Conservation (phyloP, 2,797 vertebrate genomes). For the Pachyuromys duprasi region DNA sequence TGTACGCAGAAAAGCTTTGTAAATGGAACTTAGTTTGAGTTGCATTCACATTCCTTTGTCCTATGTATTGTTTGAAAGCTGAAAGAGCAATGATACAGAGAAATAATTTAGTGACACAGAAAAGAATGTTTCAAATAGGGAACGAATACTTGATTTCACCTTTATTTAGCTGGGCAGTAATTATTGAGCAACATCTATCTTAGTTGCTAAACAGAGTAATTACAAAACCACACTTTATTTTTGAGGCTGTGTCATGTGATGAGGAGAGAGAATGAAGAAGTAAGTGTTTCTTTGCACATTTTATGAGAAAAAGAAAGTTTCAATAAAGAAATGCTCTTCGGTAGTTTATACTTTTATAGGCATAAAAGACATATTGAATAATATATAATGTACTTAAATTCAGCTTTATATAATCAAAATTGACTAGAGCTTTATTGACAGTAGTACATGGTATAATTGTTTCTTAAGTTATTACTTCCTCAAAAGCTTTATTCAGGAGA, state of each 20-base stretch:
- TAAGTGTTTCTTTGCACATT: neutral
- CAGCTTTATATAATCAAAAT: slow-evolving; percentile 36
- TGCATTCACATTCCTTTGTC: neutral
- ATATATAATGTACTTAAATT: neutral
- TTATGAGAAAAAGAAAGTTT: neutral
- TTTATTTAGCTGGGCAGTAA: neutral
- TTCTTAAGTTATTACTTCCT: slow-evolving; percentile 33
- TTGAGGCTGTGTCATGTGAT: neutral
- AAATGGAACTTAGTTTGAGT: neutral
- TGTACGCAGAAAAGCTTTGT: neutral
- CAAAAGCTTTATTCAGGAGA: slow-evolving; percentile 24
- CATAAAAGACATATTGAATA: neutral
- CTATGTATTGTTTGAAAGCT: neutral
- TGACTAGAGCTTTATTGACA: neutral
- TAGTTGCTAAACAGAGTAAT: neutral
- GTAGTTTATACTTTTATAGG: neutral
- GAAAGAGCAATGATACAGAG: neutral
- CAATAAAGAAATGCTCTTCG: neutral
- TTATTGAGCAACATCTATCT: neutral
- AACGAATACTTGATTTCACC: neutral
- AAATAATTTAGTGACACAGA: neutral
- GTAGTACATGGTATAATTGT: neutral
- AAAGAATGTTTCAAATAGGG: neutral
- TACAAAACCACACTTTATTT: neutral
- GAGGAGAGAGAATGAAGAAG: neutral